Evolutionary conservation across 92 coral and sea anemone species (phyloP).

Genomic region (Epizoanthus rinbou): DNA sequence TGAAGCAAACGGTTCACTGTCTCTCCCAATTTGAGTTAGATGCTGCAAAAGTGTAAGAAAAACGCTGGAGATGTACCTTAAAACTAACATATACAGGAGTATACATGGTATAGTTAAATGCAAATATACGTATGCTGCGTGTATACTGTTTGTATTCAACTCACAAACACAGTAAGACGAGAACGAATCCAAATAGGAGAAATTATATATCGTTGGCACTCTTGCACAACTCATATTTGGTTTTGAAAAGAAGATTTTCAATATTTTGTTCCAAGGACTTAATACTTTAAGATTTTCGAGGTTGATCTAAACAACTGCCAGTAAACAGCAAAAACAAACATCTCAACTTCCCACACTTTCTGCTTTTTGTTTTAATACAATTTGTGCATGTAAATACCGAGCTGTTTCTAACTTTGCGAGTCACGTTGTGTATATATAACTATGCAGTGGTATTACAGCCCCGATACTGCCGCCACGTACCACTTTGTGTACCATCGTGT

Average conservation of each 20-base stretch:
- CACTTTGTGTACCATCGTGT: conserved; percentile 32
- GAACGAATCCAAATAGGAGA: too few species aligned
- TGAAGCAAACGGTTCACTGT: too few species aligned
- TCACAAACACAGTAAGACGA: too few species aligned
- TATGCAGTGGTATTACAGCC: neutral
- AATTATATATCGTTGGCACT: too few species aligned
- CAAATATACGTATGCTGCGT: too few species aligned
- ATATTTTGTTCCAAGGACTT: neutral
- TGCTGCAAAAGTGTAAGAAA: too few species aligned
- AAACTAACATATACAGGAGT: too few species aligned
- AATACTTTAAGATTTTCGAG: neutral
- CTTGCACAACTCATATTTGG: too few species aligned
- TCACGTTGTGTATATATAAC: neutral
- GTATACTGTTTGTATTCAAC: too few species aligned
- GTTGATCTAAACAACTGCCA: neutral
- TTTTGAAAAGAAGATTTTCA: neutral
- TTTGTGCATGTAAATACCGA: neutral
- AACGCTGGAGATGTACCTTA: too few species aligned
- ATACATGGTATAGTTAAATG: too few species aligned
- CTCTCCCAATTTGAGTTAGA: too few species aligned
- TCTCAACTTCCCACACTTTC: neutral
- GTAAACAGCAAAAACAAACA: conserved; percentile 19
- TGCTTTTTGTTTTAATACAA: neutral
- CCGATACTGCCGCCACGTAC: conserved; percentile 15
- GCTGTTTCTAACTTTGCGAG: neutral